Evolutionary conservation across 2,888 invertebrate genomes (phyloP).

Genomic region (Tenodera sinensis): DNA sequence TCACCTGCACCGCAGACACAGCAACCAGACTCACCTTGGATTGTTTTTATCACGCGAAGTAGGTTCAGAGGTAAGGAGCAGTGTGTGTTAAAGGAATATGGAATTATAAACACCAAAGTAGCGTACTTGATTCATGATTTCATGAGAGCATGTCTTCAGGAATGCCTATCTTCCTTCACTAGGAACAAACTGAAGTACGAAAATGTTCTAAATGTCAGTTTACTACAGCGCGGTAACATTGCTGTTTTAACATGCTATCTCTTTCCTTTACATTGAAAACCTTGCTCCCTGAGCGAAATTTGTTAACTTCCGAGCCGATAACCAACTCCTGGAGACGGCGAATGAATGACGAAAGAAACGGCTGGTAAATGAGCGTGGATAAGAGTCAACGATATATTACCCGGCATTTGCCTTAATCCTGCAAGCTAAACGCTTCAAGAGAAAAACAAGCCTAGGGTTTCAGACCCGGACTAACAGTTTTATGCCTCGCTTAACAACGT

Average conservation of each 20-base stretch:
- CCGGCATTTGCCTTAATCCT: not conserved
- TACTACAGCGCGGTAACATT: not conserved
- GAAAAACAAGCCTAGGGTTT: not conserved
- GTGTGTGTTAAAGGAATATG: too few relatives aligned
- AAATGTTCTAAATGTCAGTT: not conserved
- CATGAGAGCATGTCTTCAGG: not conserved
- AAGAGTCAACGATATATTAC: not conserved
- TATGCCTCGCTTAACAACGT: too few relatives aligned
- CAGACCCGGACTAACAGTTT: not conserved
- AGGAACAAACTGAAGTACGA: too few relatives aligned
- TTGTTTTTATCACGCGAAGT: too few relatives aligned
- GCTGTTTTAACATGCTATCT: not conserved
- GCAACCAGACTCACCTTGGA: too few relatives aligned
- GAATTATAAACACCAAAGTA: too few relatives aligned
- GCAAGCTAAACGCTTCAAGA: not conserved
- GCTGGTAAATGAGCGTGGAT: not conserved
- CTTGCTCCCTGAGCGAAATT: not conserved
- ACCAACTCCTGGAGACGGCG: not conserved
- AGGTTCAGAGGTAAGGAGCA: too few relatives aligned
- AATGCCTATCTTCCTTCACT: not conserved
- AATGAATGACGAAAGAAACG: not conserved
- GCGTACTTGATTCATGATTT: too few relatives aligned
- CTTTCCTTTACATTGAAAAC: not conserved
- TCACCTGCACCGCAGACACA: too few relatives aligned
- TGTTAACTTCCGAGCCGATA: not conserved